phyloP scores from a whole-genome alignment of 1,140 invertebrate genomes.

The Drosophila tani region DNA sequence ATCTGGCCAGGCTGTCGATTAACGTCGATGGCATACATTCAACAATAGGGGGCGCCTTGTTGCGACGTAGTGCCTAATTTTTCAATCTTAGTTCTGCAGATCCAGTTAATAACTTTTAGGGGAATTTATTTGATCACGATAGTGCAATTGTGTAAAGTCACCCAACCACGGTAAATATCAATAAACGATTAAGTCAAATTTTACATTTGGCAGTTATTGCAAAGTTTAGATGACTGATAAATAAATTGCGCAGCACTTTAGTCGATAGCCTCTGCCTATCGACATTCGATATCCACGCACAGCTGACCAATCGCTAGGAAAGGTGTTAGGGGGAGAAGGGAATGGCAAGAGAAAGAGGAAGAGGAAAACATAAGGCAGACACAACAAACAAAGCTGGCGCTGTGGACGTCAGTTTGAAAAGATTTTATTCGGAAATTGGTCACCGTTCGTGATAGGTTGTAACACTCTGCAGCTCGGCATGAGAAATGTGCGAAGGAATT shows the following conservation, averaged over 20 bases:
- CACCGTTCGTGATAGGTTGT: slow-evolving; percentile 9
- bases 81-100: too few relatives aligned
- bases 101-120: too few relatives aligned
- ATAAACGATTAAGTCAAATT: background rate
- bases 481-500: background rate
- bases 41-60: background rate
- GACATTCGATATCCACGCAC: background rate
- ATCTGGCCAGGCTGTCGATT: background rate
- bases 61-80: background rate
- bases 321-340: background rate
- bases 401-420: slow-evolving; percentile 16
- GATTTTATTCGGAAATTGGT: slow-evolving; percentile 29
- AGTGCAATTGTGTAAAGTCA: too few relatives aligned
- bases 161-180: background rate
- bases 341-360: background rate
- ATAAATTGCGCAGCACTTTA: too few relatives aligned
- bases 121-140: too few relatives aligned
- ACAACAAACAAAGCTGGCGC: slow-evolving; percentile 53
- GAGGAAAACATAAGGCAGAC: slow-evolving; percentile 18
- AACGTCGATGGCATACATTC: background rate
- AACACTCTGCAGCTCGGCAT: slow-evolving; percentile 3
- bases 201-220: background rate
- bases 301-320: slow-evolving; percentile 9
- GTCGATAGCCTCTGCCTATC: slow-evolving; percentile 2
- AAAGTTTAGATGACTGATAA: background rate